A percentile compares a stretch with the other conserved stretches of the same genome.
Conservation (phyloP, 1,140 invertebrate genomes). For the Linepithema humile region DNA sequence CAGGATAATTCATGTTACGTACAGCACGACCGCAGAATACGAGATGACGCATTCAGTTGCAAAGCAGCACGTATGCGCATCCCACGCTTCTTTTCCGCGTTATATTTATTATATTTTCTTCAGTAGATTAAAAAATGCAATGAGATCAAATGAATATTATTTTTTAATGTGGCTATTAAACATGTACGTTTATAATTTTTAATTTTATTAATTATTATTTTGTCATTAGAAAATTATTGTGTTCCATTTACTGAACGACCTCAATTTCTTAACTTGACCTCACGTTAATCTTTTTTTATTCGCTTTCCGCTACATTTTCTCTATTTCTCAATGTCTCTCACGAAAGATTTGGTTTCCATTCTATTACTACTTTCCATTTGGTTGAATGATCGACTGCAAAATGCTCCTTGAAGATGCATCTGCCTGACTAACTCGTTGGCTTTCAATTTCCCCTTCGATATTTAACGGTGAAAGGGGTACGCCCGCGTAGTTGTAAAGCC, state of each 20-base stretch:
- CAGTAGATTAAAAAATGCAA: neutral
- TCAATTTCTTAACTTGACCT: neutral
- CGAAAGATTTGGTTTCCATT: neutral
- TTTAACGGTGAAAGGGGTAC: slow-evolving; percentile 62
- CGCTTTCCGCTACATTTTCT: neutral
- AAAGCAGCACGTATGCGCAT: slow-evolving; percentile 48
- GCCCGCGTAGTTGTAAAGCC: slow-evolving; percentile 12
- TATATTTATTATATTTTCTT: slow-evolving; percentile 47
- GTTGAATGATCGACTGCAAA: neutral
- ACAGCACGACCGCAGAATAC: slow-evolving; percentile 38
- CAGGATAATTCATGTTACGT: slow-evolving; percentile 51
- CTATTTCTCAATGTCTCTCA: neutral
- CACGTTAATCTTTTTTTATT: neutral
- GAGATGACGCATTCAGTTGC: slow-evolving; percentile 40
- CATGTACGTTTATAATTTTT: neutral
- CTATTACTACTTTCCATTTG: neutral
- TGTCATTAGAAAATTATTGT: neutral
- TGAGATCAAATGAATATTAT: neutral
- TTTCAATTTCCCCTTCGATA: slow-evolving; percentile 49
- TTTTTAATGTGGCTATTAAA: neutral
- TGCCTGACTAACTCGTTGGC: neutral
- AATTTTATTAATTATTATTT: neutral
- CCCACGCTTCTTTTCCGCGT: slow-evolving; percentile 48
- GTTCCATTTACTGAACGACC: neutral
- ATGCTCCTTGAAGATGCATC: neutral